Conservation (phyloP, 2,797 vertebrate genomes). For the Chaetophractus vellerosus region DNA sequence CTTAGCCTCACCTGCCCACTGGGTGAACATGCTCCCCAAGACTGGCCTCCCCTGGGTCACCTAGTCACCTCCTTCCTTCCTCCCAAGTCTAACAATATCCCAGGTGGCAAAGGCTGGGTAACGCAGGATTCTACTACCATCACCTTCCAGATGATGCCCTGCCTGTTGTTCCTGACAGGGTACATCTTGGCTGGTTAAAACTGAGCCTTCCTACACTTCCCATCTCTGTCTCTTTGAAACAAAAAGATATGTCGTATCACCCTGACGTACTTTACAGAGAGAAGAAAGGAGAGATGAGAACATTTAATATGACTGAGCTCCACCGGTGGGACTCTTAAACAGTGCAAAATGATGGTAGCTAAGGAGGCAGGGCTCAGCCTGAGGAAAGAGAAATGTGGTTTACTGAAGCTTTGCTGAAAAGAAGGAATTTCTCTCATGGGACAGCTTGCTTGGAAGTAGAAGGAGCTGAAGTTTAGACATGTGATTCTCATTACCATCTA, state of each 20-base stretch:
- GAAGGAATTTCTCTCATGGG: slow-evolving; percentile 78
- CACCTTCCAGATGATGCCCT: background rate
- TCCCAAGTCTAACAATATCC: background rate
- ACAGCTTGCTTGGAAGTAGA: slow-evolving; percentile 82
- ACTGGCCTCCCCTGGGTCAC: background rate
- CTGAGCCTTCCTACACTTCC: background rate
- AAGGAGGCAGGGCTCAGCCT: background rate
- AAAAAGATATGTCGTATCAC: background rate
- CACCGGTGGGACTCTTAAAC: slow-evolving; percentile 66
- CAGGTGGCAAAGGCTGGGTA: background rate
- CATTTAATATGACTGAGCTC: slow-evolving; percentile 11
- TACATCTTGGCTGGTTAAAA: background rate
- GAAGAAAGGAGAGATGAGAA: slow-evolving; percentile 60
- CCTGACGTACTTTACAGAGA: slow-evolving; percentile 34
- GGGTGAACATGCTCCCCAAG: slow-evolving; percentile 26
- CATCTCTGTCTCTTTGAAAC: slow-evolving; percentile 58
- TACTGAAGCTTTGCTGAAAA: slow-evolving; percentile 81
- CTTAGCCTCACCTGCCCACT: background rate
- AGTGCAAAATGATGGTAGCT: slow-evolving; percentile 73
- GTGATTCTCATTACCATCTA: slow-evolving; percentile 80
- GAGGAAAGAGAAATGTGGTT: slow-evolving; percentile 74
- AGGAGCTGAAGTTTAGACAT: slow-evolving; percentile 71
- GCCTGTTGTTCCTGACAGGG: background rate
- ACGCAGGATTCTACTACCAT: background rate
- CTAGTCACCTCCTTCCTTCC: background rate